These are phyloP conservation scores for Caenorhabditis sulstoni DNA, from an alignment of 2,888 invertebrate genomes.

Conservation along the genomic window DNA sequence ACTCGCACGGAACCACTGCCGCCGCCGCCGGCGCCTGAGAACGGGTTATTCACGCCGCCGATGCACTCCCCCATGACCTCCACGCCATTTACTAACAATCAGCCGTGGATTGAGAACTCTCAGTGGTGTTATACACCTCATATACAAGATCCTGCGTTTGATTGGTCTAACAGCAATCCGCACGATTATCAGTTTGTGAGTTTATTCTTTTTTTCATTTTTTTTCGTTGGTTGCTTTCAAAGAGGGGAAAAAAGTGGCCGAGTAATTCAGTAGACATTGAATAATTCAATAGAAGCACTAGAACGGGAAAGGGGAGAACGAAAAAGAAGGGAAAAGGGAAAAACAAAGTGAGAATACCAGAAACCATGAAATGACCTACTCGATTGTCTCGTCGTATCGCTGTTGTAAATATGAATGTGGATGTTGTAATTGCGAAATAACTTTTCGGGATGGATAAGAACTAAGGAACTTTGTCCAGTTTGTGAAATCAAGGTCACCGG, in stretches of 20 bases:
- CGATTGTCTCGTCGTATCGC: neutral
- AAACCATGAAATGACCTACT: slow-evolving; percentile 31
- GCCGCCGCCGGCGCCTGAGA: neutral
- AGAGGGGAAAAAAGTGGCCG: slow-evolving; percentile 1
- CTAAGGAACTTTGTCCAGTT: too few relatives aligned
- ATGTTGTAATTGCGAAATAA: too few relatives aligned
- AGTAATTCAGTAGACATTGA: slow-evolving; percentile 33
- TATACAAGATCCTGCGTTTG: neutral
- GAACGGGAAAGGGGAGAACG: slow-evolving; percentile 24
- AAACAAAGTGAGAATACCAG: slow-evolving; percentile 19
- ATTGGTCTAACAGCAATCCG: neutral
- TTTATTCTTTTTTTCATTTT: slow-evolving; percentile 24
- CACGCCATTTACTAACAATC: neutral
- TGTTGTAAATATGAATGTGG: neutral
- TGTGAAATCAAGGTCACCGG: slow-evolving; percentile 2
- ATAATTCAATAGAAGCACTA: slow-evolving; percentile 46
- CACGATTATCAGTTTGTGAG: slow-evolving; percentile 21
- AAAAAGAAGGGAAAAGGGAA: neutral
- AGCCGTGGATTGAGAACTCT: too few relatives aligned
- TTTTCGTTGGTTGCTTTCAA: neutral
- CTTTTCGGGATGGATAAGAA: too few relatives aligned
- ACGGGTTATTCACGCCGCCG: slow-evolving; percentile 34
- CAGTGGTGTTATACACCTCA: too few relatives aligned
- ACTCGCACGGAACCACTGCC: neutral
- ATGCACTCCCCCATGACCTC: slow-evolving; percentile 5